phyloP scores from a whole-genome alignment of 2,797 vertebrate genomes.

The Pristis pectinata region DNA sequence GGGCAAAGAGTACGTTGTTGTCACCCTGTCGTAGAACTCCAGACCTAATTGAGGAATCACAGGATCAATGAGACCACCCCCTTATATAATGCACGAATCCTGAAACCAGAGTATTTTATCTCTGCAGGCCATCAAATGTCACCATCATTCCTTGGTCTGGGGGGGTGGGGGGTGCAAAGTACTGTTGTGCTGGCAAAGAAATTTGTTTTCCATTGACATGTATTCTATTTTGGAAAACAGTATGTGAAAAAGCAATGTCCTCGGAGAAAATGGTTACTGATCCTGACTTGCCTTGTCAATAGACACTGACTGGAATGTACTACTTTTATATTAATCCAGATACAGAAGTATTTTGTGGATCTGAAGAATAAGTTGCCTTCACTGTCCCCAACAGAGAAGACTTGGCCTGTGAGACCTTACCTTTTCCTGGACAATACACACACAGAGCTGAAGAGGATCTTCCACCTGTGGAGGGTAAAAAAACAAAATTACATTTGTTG shows the following conservation, averaged over 20 bases:
- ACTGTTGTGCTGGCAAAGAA: neutral
- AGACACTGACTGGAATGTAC: neutral
- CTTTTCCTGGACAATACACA: constrained; percentile 80
- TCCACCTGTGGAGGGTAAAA: constrained; percentile 93
- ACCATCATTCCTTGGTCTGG: neutral
- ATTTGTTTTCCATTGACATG: neutral
- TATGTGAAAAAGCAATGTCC: neutral
- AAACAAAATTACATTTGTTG: neutral
- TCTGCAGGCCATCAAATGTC: neutral
- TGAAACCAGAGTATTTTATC: neutral
- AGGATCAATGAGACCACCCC: neutral
- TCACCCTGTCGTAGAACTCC: neutral
- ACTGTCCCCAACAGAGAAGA: constrained; percentile 87
- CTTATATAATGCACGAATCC: neutral
- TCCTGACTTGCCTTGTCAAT: neutral
- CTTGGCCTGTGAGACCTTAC: constrained; percentile 81
- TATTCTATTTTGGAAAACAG: neutral
- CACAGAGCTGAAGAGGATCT: constrained; percentile 78
- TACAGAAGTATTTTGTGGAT: constrained; percentile 88
- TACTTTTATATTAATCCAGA: constrained; percentile 53
- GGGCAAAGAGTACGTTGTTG: neutral
- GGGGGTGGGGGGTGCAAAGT: too few relatives aligned
- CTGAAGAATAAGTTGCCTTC: constrained; percentile 82
- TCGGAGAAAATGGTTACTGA: constrained; percentile 2
- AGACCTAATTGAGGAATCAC: neutral